Conservation (phyloP, 2,113 vertebrate species). For the Dermatemys mawii region DNA sequence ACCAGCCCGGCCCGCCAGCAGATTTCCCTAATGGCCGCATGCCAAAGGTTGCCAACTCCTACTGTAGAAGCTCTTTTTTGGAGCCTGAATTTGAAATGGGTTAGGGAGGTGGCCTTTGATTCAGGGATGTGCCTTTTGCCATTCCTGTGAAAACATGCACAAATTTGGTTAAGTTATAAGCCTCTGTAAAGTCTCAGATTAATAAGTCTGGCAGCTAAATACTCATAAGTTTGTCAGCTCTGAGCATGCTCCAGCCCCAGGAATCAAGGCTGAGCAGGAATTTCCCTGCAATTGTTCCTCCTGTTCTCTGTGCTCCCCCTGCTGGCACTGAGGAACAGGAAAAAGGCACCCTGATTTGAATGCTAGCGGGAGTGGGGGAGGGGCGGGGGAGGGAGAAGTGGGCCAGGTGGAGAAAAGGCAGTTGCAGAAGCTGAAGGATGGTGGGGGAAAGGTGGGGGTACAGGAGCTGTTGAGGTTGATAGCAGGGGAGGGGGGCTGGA, state of each 20-base stretch:
- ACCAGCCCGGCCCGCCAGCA: no score
- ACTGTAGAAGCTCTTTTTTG: neutral
- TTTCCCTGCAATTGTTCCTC: neutral
- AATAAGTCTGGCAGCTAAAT: neutral
- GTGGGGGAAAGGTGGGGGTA: neutral
- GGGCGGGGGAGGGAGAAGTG: no score
- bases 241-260: neutral
- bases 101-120: neutral
- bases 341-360: neutral
- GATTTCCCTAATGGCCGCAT: no score
- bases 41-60: no score
- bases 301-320: neutral
- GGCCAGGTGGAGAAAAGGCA: neutral
- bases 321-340: neutral
- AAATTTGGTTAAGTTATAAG: neutral
- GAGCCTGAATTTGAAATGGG: neutral
- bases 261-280: neutral
- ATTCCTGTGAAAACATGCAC: neutral
- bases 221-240: neutral
- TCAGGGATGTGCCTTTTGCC: no score
- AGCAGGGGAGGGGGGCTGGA: neutral
- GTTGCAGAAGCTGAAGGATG: neutral
- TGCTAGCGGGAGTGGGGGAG: neutral
- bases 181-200: neutral
- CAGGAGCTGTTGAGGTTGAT: neutral